Conservation (phyloP, 2,797 vertebrate species). For the Geotria australis region DNA sequence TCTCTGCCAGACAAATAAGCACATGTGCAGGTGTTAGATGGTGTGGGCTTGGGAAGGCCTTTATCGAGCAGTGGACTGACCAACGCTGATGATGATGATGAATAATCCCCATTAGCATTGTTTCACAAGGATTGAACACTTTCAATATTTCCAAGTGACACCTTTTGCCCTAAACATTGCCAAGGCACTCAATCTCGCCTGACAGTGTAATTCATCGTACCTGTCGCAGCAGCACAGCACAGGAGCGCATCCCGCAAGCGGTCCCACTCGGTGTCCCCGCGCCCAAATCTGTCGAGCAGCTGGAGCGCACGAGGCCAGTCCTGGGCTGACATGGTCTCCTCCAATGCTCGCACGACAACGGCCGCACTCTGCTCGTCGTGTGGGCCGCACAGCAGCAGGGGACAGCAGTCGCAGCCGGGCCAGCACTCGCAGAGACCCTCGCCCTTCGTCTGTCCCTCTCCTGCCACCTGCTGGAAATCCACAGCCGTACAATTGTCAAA, state of each 20-base stretch:
- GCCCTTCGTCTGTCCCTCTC: too few relatives aligned
- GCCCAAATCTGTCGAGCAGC: slow-evolving; percentile 35
- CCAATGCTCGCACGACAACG: slow-evolving; percentile 27
- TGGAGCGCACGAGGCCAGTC: slow-evolving; percentile 33
- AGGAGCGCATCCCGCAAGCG: slow-evolving; percentile 34
- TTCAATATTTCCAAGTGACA: too few relatives aligned
- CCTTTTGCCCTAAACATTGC: too few relatives aligned
- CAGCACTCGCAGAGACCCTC: too few relatives aligned
- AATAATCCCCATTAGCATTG: too few relatives aligned
- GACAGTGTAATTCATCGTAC: slow-evolving; percentile 11
- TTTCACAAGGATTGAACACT: too few relatives aligned
- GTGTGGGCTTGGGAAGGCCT: too few relatives aligned
- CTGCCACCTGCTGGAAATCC: too few relatives aligned
- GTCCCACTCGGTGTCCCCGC: slow-evolving; percentile 17
- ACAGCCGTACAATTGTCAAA: slow-evolving; percentile 21
- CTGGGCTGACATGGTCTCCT: slow-evolving; percentile 22
- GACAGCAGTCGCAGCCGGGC: slow-evolving; percentile 4
- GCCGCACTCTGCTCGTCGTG: slow-evolving; percentile 21
- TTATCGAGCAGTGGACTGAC: too few relatives aligned
- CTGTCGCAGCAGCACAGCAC: slow-evolving; percentile 35
- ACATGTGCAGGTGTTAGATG: too few relatives aligned
- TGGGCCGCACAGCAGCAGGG: slow-evolving; percentile 35
- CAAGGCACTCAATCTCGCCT: too few relatives aligned
- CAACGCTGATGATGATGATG: too few relatives aligned
- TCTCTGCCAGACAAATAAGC: background rate